phyloP scores from a whole-genome alignment of 2,888 invertebrate genomes.

The Leucoptera coffeella region DNA sequence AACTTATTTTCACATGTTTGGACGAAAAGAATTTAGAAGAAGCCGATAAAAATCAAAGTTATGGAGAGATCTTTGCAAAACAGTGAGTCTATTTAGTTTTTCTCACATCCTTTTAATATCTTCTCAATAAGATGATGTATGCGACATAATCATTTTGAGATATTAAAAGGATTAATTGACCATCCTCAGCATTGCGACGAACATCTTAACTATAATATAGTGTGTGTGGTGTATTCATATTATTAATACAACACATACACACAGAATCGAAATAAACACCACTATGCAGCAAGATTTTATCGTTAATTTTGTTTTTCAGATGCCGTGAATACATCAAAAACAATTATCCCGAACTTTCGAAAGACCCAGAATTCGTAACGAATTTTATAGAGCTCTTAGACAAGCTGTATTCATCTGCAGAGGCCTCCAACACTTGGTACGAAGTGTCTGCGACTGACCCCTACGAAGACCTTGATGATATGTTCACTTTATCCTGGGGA shows the following conservation, averaged over 20 bases:
- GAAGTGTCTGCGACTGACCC: slow-evolving; percentile 1
- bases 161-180: no score
- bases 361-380: slow-evolving; percentile 2
- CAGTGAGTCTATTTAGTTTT: slow-evolving; percentile 4
- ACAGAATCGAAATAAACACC: background rate
- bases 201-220: no score
- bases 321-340: slow-evolving; percentile 2
- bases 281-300: background rate
- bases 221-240: no score
- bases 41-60: background rate
- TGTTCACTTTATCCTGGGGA: slow-evolving; percentile 12
- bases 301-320: slow-evolving; percentile 1
- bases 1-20: slow-evolving; percentile 2
- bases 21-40: slow-evolving; percentile 1
- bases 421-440: slow-evolving; percentile 4
- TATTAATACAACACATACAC: background rate
- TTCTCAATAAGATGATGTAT: no score
- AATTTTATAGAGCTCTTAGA: slow-evolving; percentile 1
- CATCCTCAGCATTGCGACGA: no score
- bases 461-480: background rate
- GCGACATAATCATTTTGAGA: no score
- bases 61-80: slow-evolving; percentile 3
- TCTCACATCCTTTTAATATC: no score
- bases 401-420: slow-evolving; percentile 1
- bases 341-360: slow-evolving; percentile 1